phyloP scores from a whole-genome alignment of 2,888 invertebrate genomes.

The Drosophila barbarae region DNA sequence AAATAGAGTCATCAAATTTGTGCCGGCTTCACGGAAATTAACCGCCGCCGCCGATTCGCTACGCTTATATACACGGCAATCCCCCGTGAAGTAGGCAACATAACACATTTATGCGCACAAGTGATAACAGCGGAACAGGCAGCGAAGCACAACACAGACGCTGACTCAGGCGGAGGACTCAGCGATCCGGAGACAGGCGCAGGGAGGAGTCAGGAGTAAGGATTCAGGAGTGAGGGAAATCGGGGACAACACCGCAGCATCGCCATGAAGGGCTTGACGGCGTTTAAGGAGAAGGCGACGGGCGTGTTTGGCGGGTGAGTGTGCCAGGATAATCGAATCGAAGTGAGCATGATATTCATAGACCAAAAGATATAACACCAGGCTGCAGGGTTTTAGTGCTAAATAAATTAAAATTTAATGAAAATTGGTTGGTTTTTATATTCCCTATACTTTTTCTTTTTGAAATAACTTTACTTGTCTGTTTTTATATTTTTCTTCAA shows the following conservation, averaged over 20 bases:
- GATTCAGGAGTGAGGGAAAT: constrained; percentile 4
- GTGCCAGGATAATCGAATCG: constrained; percentile 14
- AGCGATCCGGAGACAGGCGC: constrained; percentile 21
- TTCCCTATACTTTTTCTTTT: too few relatives aligned
- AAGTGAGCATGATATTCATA: constrained; percentile 1
- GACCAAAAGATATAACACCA: not conserved
- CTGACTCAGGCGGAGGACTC: constrained; percentile 31
- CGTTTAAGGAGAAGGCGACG: constrained; percentile 79
- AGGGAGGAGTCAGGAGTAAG: constrained; percentile 27
- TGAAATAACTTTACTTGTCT: too few relatives aligned
- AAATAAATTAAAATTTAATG: not conserved
- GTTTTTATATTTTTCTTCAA: too few relatives aligned
- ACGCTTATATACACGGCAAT: constrained; percentile 57
- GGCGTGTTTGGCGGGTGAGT: constrained; percentile 79
- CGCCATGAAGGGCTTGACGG: constrained; percentile 79
- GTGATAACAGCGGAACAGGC: constrained; percentile 60
- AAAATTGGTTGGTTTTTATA: too few relatives aligned
- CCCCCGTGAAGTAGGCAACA: constrained; percentile 68
- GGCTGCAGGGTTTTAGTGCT: not conserved
- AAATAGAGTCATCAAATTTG: constrained; percentile 69
- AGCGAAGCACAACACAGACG: constrained; percentile 37
- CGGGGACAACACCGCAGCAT: constrained; percentile 29
- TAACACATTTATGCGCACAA: constrained; percentile 69
- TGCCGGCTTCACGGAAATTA: constrained; percentile 58
- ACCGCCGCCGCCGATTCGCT: constrained; percentile 60